Base-by-base conservation (phyloP, 2,113 vertebrate genomes). In the Crocuta crocuta region DNA sequence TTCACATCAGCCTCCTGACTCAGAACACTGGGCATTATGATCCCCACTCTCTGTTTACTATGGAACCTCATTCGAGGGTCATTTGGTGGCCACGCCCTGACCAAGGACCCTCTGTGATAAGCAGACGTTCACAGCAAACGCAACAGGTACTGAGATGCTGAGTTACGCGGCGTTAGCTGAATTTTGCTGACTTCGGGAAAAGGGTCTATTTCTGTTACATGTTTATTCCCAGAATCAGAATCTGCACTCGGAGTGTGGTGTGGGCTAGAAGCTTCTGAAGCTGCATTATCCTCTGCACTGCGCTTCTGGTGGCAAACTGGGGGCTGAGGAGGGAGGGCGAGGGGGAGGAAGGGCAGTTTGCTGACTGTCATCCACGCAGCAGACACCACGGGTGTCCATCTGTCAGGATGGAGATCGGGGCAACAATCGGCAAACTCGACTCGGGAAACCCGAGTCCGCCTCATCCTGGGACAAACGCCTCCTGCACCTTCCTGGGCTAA, bases 321-420 rank as follows among this genome's bases (percentile, higher is more conserved):
- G 83, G 58, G 1, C 86, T 8, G 43, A 16, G 3, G 15, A 23
- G 17, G 71, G 33, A 39, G 23, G 15, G 21, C 6, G 19, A 35
- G 8, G 10, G 13, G 50, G 13, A 16, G 35, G 31, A 19, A 58
- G 21, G 76, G 50, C 50, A 10, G 63, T 1, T 0, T 0, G 16
- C 7, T 6, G 12, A 33, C 26, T 1, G 28, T 50, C 16, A 2
- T 9, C 31, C 48, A 15, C 3, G 1, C 0, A 0, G 66, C 48
- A n/a, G 48, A 6, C 61, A 5, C 45, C 4, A 7, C 1, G 3
- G 28, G 35, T 21, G 48, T 5, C 43, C 19, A 61, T 31, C 82
- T 3, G 1, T 83, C 2, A 0, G 55, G 53, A 17, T 4, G n/a
- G n/a, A 4, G 74, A 23, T 48, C 13, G 26, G 53, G 65, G 26